phyloP scores from a whole-genome alignment of 2,888 invertebrate genomes.

The Argyra leucocephala region DNA sequence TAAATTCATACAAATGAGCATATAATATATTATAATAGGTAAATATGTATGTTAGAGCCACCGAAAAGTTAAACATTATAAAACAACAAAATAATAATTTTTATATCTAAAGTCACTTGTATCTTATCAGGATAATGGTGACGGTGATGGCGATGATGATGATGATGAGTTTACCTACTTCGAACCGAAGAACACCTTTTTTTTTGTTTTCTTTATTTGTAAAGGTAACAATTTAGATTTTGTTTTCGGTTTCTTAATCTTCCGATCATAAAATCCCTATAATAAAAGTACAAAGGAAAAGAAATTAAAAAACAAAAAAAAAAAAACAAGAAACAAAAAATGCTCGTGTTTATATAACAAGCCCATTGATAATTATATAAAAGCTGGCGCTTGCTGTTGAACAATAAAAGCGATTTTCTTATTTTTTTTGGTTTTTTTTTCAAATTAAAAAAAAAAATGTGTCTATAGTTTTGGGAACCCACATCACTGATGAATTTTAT shows the following conservation, averaged over 20 bases:
- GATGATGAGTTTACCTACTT: background rate
- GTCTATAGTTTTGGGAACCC: no score
- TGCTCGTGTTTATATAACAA: background rate
- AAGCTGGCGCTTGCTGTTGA: background rate
- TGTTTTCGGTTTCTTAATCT: background rate
- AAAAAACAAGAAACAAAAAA: background rate
- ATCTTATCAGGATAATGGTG: background rate
- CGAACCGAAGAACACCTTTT: background rate
- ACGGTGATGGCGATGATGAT: background rate
- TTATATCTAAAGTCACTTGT: background rate
- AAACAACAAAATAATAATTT: background rate
- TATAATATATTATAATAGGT: no score
- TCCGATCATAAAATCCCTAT: background rate
- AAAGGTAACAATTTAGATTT: background rate
- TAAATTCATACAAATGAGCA: background rate
- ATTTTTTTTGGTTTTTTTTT: no score
- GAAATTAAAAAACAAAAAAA: background rate
- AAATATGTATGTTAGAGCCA: background rate
- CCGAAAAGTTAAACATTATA: constrained; percentile 3
- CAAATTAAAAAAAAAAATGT: background rate
- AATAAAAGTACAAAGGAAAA: background rate
- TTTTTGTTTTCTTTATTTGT: no score
- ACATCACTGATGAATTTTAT: no score
- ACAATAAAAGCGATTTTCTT: no score
- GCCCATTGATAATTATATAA: constrained; percentile 1